Evolutionary conservation across 1,140 invertebrate genomes (phyloP), one percentile per base, ranked within the genome.

Genomic region (Pogonomyrmex barbatus): DNA sequence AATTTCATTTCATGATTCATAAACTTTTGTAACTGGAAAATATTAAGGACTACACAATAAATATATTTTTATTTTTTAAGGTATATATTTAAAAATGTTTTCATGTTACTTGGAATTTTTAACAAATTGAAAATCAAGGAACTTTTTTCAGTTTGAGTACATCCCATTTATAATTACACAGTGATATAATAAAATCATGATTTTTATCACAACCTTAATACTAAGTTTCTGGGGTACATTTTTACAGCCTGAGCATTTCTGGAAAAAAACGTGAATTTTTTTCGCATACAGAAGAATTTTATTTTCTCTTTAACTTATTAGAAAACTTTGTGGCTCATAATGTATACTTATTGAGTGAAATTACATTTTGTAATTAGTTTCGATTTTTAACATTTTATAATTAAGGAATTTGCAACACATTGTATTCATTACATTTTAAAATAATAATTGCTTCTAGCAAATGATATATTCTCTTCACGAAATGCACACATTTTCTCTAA

Each of bases 381-480:
- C 30, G 39, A 70, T 10, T 52, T 54, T 56, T 39, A 52, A 75
- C 50, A 14, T 56, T 71, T 54, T 71, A 14, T 33, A 75, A 56
- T 24, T 75, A 36, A 39, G 8, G 4, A 4, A 39, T 56, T 24
- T 24, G 33, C 39, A 75, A 71, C 36, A 14, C 24, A 63, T 17
- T 6, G 30, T 30, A 47, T 5, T 30, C 39, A 45, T 45, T 4
- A 45, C 8, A 45, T 45, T 45, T 4, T 45, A 45, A 45, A 45
- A 45, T 45, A 4, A 45, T 42, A 65, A 65, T 67, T 45, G n/a
- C 24, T 45, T 45, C 12, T 67, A 67, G 36, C 17, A n/a, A 36
- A 17, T 36, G 8, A 52, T 56, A 52, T 0, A n/a, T 4, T 12
- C 30, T 36, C 5, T 52, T 14, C 52, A 47, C 14, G 4, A 12